These are phyloP conservation scores for Drosophila guanche DNA, from an alignment of 1,140 invertebrate species.

Conservation along the genomic window DNA sequence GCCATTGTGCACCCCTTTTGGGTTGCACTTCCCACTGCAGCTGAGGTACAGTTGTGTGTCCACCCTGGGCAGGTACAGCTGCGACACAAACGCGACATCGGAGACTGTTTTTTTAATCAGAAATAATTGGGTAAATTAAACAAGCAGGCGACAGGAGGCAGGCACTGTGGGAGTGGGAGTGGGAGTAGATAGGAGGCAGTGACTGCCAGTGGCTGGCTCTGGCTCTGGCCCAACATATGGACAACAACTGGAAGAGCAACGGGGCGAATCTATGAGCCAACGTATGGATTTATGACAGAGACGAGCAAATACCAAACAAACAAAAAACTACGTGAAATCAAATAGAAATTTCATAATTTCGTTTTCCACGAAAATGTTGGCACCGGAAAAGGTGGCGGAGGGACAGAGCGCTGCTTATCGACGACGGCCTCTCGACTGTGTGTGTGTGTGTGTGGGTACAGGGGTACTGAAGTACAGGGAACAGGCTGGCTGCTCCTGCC, in stretches of 20 bases:
- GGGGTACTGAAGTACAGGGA: no score
- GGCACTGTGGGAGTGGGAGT: slow-evolving; percentile 17
- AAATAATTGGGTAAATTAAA: slow-evolving; percentile 78
- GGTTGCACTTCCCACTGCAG: no score
- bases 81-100: slow-evolving; percentile 5
- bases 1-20: no score
- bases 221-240: slow-evolving; percentile 51
- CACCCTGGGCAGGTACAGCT: slow-evolving; percentile 48
- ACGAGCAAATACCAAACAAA: slow-evolving; percentile 60
- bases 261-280: slow-evolving; percentile 19
- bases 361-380: slow-evolving; percentile 28
- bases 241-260: slow-evolving; percentile 35
- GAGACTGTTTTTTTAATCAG: slow-evolving; percentile 52
- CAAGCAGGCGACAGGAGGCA: slow-evolving; percentile 45
- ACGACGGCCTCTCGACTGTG: slow-evolving; percentile 19
- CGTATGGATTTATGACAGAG: slow-evolving; percentile 58
- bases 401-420: slow-evolving; percentile 9
- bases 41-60: neutral
- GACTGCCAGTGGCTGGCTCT: no score
- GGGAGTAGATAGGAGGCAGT: slow-evolving; percentile 32
- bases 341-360: slow-evolving; percentile 71
- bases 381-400: neutral
- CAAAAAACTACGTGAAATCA: slow-evolving; percentile 68
- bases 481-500: slow-evolving; percentile 48
- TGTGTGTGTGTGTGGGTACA: no score